Conservation (phyloP, 2,888 invertebrate genomes). For the Acanthosepion pharaonis region DNA sequence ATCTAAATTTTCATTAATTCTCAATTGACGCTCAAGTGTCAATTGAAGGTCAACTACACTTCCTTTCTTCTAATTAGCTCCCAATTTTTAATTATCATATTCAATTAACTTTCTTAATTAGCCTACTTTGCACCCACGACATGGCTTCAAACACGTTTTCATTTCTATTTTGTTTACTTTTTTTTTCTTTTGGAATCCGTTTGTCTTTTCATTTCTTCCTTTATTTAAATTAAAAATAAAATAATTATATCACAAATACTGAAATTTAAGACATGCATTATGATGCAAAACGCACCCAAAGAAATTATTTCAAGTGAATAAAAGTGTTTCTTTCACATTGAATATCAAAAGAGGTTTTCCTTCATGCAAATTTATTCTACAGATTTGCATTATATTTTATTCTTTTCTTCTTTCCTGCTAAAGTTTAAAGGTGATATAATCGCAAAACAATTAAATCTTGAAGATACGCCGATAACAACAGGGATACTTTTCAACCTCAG, state of each 20-base stretch:
- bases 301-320: background rate
- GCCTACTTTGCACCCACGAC: background rate
- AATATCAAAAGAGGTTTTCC: too few relatives aligned
- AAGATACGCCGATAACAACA: too few relatives aligned
- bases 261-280: background rate
- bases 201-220: background rate
- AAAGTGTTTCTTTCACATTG: too few relatives aligned
- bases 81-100: background rate
- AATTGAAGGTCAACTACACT: background rate
- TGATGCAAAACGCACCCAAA: background rate
- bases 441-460: too few relatives aligned
- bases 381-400: too few relatives aligned
- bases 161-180: too few relatives aligned
- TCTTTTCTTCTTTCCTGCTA: too few relatives aligned
- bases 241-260: too few relatives aligned
- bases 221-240: background rate
- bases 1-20: background rate
- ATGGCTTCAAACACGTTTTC: background rate
- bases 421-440: too few relatives aligned
- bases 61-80: background rate
- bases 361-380: too few relatives aligned
- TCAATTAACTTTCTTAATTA: background rate
- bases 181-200: background rate
- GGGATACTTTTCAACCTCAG: too few relatives aligned
- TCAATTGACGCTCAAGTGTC: background rate